Conservation (phyloP, 2,888 invertebrate genomes). For the Diplolepis rosae region DNA sequence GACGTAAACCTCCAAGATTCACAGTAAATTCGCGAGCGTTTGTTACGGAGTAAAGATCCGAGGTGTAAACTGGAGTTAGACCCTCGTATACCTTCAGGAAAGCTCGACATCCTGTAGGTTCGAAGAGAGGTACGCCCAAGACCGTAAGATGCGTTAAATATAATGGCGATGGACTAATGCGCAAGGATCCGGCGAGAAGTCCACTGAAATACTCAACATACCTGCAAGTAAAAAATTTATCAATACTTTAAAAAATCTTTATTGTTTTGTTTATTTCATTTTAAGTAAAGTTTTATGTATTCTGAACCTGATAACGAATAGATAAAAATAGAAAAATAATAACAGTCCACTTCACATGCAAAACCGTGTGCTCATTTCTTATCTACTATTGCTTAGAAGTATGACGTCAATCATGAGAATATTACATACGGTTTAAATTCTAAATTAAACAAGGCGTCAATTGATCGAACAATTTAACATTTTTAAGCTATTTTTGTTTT, state of each 20-base stretch:
- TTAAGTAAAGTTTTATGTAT: not conserved
- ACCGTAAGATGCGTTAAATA: conserved; percentile 91
- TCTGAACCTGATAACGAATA: not conserved
- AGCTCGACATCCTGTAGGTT: conserved; percentile 80
- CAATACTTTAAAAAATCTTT: not conserved
- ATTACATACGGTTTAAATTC: not conserved
- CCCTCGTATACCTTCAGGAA: conserved; percentile 94
- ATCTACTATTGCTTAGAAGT: not conserved
- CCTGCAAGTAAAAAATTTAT: conserved; percentile 75
- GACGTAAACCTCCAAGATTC: conserved; percentile 80
- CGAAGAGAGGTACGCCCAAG: conserved; percentile 86
- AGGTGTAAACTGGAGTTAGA: conserved; percentile 91
- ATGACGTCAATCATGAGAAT: not conserved
- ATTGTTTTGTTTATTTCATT: not conserved
- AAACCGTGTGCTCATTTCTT: not conserved
- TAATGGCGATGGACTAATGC: conserved; percentile 90
- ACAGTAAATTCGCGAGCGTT: conserved; percentile 82
- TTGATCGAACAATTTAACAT: too few relatives aligned
- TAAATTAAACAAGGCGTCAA: too few relatives aligned
- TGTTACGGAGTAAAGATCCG: conserved; percentile 76
- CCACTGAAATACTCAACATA: conserved; percentile 95
- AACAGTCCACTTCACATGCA: not conserved
- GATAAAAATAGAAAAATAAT: not conserved
- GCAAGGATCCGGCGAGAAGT: conserved; percentile 89
- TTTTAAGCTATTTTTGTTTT: too few relatives aligned